Percentiles rank a stretch among this genome's conserved stretches.
Conservation (phyloP, 2,888 invertebrate genomes). For the Trichogramma evanescens region DNA sequence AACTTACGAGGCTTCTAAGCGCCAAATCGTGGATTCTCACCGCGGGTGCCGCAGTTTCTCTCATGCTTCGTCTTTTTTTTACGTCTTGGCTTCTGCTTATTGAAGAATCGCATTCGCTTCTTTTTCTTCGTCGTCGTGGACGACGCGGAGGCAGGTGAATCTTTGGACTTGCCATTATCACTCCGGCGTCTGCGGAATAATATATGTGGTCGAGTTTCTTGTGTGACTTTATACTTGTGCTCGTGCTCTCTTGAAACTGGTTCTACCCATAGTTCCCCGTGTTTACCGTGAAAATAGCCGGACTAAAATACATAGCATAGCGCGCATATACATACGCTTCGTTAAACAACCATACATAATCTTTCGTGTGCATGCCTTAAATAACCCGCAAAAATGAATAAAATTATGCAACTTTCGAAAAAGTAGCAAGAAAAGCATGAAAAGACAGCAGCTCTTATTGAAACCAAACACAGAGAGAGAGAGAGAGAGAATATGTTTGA, state of each 20-base stretch:
- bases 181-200: conserved; percentile 12
- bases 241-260: conserved; percentile 32
- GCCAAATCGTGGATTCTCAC: conserved; percentile 31
- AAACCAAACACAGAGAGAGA: no score
- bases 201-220: conserved; percentile 9
- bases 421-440: no score
- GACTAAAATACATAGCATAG: conserved; percentile 27
- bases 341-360: no score
- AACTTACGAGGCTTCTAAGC: conserved; percentile 1
- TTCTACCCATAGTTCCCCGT: conserved; percentile 45
- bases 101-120: conserved; percentile 20
- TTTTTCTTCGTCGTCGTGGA: not conserved
- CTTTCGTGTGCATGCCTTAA: no score
- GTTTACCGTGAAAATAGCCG: conserved; percentile 39
- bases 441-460: no score
- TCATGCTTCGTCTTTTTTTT: conserved; percentile 51
- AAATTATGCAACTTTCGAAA: no score
- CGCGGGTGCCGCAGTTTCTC: conserved; percentile 48
- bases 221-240: not conserved
- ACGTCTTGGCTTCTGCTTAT: conserved; percentile 27
- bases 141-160: no score
- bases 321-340: no score
- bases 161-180: not conserved
- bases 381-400: no score
- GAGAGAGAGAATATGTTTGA: no score